Conservation (phyloP, 2,113 vertebrate species). For the Gymnorhina tibicen region DNA sequence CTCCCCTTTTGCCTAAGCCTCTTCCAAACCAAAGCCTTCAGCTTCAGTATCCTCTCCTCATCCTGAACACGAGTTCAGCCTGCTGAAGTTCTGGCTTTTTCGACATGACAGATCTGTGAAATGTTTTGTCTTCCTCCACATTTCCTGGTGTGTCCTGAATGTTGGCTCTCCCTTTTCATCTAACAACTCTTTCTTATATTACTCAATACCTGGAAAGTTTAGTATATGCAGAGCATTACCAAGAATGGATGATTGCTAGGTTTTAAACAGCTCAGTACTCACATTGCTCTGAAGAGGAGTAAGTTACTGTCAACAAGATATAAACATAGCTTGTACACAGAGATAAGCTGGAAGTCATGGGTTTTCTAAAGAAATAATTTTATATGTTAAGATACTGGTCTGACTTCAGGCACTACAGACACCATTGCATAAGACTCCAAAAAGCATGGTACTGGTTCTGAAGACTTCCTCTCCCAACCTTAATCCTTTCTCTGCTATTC, state of each 20-base stretch:
- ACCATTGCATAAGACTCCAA: background rate
- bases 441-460: background rate
- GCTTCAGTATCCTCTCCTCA: background rate
- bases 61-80: fast-evolving
- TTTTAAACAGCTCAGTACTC: background rate
- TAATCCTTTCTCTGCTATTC: background rate
- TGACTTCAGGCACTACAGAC: background rate
- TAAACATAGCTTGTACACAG: background rate
- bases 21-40: background rate
- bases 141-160: background rate
- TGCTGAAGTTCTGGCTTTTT: background rate
- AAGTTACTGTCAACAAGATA: background rate
- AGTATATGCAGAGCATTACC: background rate
- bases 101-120: background rate
- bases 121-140: background rate
- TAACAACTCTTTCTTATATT: background rate
- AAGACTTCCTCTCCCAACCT: background rate
- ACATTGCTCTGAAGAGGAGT: background rate
- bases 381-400: background rate
- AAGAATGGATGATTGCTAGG: background rate
- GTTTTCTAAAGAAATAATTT: background rate
- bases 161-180: background rate
- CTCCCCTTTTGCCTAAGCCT: background rate
- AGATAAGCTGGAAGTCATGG: background rate
- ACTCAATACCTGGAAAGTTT: background rate